Evolutionary conservation across 2,888 invertebrate genomes (phyloP), one percentile per base, ranked within the genome.

Genomic region (Leucophenga montana): DNA sequence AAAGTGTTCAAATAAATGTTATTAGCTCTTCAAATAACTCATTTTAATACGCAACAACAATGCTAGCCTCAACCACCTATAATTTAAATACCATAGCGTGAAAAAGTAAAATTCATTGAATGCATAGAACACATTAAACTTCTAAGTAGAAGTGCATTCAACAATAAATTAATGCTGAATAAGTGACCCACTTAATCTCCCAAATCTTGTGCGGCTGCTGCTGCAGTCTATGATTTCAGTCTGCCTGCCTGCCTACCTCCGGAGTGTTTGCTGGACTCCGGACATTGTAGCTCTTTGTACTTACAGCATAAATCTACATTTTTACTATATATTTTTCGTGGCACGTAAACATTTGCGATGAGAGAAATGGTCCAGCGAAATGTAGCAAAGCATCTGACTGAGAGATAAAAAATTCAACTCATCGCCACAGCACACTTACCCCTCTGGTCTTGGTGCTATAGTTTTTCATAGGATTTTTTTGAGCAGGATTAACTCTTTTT

Each of bases 101-200:
- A 39, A 39, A 39, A 39, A 8, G 11, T 11, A 8, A 39, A 5
- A 39, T 8, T 27, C 27, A 27, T 27, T 27, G 27, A 27, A 39
- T 11, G 39, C 39, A 27, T 6, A 57, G 4, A 27, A 9, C 6
- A 16, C 46, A 46, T 22, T 46, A 64, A 64, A 64, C 48, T 48
- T n/a, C 48, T 64, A 48, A 64, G 62, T 64, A 48, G 46, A 64
- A 64, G 62, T 64, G 62, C 62, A 64, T 64, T 64, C 70, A 66
- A 77, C 75, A 64, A 81, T 83, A 81, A 81, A 81, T 81, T 83
- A 77, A 72, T 73, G 75, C 67, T 73, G 79, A 75, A 69, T 71
- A 70, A 73, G 74, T 74, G 74, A 72, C 70, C 75, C 75, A 75
- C 76, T 77, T 81, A 84, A 83, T 81, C 83, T 79, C 56, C 54